Conservation (phyloP, 2,113 vertebrate genomes). For the Semnornis frantzii region DNA sequence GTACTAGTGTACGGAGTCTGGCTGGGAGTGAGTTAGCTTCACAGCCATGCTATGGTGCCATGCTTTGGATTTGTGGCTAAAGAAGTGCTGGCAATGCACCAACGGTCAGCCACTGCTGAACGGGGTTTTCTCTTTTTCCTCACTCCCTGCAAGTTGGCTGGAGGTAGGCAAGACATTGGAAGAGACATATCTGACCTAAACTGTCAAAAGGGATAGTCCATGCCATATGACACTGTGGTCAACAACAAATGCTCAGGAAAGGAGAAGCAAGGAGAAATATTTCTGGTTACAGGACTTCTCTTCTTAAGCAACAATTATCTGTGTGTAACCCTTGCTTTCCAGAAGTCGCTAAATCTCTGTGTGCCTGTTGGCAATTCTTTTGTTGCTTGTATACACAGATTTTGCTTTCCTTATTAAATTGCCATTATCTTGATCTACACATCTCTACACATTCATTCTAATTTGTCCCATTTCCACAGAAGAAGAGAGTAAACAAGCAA, state of each 20-base stretch:
- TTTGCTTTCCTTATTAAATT: background rate
- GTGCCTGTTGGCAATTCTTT: background rate
- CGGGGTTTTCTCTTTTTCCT: background rate
- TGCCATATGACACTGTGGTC: background rate
- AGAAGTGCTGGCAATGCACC: background rate
- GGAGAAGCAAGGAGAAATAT: background rate
- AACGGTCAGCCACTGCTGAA: background rate
- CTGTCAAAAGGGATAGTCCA: background rate
- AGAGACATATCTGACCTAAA: background rate
- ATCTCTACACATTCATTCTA: background rate
- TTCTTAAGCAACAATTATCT: background rate
- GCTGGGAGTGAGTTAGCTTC: background rate
- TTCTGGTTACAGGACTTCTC: background rate
- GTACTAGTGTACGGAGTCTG: background rate
- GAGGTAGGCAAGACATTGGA: background rate
- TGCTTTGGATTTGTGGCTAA: background rate
- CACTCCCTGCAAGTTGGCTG: rapidly evolving
- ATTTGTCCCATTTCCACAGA: background rate
- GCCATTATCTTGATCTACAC: background rate
- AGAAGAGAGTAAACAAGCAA: background rate
- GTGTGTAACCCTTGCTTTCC: background rate
- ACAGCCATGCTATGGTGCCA: background rate
- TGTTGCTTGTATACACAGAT: background rate
- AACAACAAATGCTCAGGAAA: background rate
- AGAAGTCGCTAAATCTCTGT: background rate